phyloP scores from a whole-genome alignment of 2,888 invertebrate species.

The Drosophila gaucha region DNA sequence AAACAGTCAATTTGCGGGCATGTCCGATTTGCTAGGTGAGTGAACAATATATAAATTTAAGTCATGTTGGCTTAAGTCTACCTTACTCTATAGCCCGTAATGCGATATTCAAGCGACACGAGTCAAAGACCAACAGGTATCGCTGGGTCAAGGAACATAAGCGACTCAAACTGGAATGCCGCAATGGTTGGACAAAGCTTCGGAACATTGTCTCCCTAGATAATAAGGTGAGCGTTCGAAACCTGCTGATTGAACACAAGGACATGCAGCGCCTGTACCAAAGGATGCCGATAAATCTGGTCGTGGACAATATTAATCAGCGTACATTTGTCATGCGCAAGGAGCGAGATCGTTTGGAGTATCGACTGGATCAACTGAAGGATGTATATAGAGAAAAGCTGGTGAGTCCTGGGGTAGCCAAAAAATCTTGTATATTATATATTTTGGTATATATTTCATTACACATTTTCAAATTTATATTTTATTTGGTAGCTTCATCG shows the following conservation, averaged over 20 bases:
- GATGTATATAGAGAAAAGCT: slow-evolving; percentile 68
- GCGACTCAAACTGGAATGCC: slow-evolving; percentile 75
- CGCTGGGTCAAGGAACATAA: slow-evolving; percentile 49
- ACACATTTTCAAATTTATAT: not conserved
- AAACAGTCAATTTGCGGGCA: slow-evolving; percentile 76
- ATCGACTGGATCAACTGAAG: slow-evolving; percentile 67
- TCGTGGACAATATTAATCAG: slow-evolving; percentile 83
- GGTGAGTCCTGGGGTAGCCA: slow-evolving; percentile 44
- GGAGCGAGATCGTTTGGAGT: slow-evolving; percentile 80
- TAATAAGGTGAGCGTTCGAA: slow-evolving; percentile 75
- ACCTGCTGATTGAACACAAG: slow-evolving; percentile 79
- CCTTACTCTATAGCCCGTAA: slow-evolving; percentile 61
- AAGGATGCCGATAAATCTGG: slow-evolving; percentile 80
- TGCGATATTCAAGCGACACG: slow-evolving; percentile 66
- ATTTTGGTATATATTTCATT: not conserved
- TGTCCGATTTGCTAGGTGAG: slow-evolving; percentile 80
- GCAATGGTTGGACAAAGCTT: slow-evolving; percentile 77
- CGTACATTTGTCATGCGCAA: slow-evolving; percentile 83
- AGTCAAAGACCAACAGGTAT: slow-evolving; percentile 67
- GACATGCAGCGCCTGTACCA: slow-evolving; percentile 82
- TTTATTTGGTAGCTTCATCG: slow-evolving; percentile 63
- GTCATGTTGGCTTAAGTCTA: too few species aligned
- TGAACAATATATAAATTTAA: not conserved
- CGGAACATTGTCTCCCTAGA: slow-evolving; percentile 71
- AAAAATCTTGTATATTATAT: not conserved